Evolutionary conservation across 2,113 vertebrate species (phyloP), one percentile per base, ranked within the genome.

Genomic region (Fregetta grallaria): DNA sequence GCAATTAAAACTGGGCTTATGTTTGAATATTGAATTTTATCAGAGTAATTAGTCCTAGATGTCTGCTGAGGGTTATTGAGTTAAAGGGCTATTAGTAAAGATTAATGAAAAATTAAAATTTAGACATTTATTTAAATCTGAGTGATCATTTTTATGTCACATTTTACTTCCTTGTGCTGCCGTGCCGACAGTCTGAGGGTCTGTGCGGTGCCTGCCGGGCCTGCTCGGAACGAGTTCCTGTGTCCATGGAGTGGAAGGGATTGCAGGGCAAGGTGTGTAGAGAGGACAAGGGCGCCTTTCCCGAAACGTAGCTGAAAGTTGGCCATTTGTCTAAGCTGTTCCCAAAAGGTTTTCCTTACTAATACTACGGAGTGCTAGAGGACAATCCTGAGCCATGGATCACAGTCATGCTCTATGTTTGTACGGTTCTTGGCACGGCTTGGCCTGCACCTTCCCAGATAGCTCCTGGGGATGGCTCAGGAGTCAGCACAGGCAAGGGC

Each of bases 171-270:
- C 42, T 74, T 34, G 42, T 76, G 34, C 73, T 53, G 7, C 30
- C 3, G 4, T 74, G n/a, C 5, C 1, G 1, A 63, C 34, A 12
- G 16, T 61, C 47, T 74, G 44, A 77, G 56, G 14, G 17, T 68
- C 67, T 88, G 47, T 19, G 19, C 3, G 8, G 38, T 80, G 72
- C 62, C 52, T 87, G 44, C 52, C 3, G 7, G 55, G 20, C 15
- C 30, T 77, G 56, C 71, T 86, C 22, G 68, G 56, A 58, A 30
- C 0, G 5, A 82, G 77, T 71, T n/a, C 15, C 19, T 62, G 38
- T 0, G 0, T 45, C 38, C 32, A 8, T 0, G 1, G 23, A 73
- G 15, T 9, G 32, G 49, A 55, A 76, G 29, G 44, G 61, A 26
- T 40, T 21, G 23, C 27, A 68, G 42, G 32, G 29, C 29, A 65